phyloP scores from a whole-genome alignment of 1,140 invertebrate genomes.

The Pogonognathellus flavescens region DNA sequence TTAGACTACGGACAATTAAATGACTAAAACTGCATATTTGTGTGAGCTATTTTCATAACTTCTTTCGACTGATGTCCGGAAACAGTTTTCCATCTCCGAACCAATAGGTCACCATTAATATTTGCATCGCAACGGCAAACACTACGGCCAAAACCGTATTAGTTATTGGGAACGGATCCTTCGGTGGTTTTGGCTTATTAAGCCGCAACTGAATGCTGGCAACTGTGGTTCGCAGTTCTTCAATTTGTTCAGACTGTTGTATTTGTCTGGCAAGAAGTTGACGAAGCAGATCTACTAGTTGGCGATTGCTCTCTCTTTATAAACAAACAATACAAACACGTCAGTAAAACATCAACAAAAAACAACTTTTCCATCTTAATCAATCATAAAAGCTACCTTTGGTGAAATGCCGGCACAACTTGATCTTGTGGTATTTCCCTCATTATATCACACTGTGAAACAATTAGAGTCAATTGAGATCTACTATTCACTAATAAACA shows the following conservation, averaged over 20 bases:
- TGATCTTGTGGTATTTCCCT: constrained; percentile 61
- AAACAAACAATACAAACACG: constrained; percentile 3
- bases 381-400: constrained; percentile 53
- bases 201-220: constrained; percentile 62
- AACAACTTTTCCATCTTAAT: background rate
- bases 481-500: background rate
- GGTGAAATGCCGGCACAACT: constrained; percentile 64
- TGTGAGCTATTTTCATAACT: constrained; percentile 15
- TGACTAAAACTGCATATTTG: background rate
- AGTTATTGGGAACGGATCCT: constrained; percentile 66
- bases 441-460: constrained; percentile 53
- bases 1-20: background rate
- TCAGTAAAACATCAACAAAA: background rate
- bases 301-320: constrained; percentile 65
- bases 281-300: constrained; percentile 65
- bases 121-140: constrained; percentile 65
- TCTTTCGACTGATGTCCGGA: constrained; percentile 56
- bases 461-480: background rate
- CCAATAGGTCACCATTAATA: constrained; percentile 64
- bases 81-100: constrained; percentile 65
- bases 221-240: constrained; percentile 61
- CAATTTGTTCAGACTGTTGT: constrained; percentile 66
- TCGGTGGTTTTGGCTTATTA: constrained; percentile 57
- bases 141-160: constrained; percentile 64
- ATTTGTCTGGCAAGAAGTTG: constrained; percentile 65